Percentiles rank a stretch among this genome's conserved stretches.
phyloP scores from a whole-genome alignment of 2,113 vertebrate species.

The Nesoenas mayeri region DNA sequence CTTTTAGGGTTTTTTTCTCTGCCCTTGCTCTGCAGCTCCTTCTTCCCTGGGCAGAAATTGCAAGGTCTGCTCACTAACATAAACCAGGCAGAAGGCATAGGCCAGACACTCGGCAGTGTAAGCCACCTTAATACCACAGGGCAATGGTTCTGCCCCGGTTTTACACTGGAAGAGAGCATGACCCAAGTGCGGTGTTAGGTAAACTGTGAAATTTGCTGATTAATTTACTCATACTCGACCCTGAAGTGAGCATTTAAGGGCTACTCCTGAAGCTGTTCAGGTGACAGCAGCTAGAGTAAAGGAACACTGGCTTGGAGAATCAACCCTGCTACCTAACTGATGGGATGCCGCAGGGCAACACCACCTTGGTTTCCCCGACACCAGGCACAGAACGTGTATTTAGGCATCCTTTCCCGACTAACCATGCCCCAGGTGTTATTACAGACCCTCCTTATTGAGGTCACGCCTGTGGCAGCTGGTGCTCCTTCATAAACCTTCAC shows the following conservation, averaged over 20 bases:
- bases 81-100: neutral
- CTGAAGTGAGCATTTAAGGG: neutral
- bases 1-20: neutral
- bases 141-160: neutral
- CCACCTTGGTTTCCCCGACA: neutral
- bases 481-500: neutral
- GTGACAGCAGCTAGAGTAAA: neutral
- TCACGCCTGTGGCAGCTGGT: neutral
- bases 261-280: neutral
- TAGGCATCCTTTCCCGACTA: neutral
- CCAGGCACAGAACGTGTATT: neutral
- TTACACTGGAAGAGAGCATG: neutral
- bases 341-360: neutral
- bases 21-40: neutral
- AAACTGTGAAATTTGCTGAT: neutral
- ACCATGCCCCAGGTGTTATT: neutral
- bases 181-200: neutral
- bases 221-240: neutral
- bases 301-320: neutral
- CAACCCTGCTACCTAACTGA: neutral
- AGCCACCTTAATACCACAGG: neutral
- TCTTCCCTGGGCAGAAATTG: neutral
- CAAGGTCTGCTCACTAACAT: rapidly evolving
- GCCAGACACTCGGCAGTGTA: neutral
- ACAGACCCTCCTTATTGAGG: neutral